Evolutionary conservation across 2,797 vertebrate genomes (phyloP).

Genomic region (Pipistrellus pygmaeus): DNA sequence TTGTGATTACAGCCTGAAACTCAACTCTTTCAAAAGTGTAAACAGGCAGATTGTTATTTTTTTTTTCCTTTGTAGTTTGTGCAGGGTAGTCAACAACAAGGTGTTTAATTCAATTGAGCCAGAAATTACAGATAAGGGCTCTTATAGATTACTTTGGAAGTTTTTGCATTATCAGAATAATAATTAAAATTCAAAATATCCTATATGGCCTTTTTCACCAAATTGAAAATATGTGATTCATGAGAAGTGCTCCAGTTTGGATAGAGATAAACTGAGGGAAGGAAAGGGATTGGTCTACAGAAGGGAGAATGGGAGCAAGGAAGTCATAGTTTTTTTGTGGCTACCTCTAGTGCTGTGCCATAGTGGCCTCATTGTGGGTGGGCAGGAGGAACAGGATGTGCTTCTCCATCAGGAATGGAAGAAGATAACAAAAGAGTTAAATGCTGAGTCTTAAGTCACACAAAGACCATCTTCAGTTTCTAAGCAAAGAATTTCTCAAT

Average conservation of each 20-base stretch:
- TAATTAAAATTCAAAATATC: conserved; percentile 64
- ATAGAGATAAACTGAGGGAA: conserved; percentile 34
- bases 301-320: not conserved
- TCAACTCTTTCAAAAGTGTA: conserved; percentile 5
- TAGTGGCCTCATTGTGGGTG: not conserved
- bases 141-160: not conserved
- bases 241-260: conserved; percentile 15
- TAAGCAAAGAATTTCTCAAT: conserved; percentile 33
- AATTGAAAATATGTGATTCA: conserved; percentile 26
- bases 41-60: conserved; percentile 32
- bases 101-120: not conserved
- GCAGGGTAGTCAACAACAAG: not conserved
- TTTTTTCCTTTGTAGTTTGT: conserved; percentile 60
- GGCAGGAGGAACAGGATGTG: not conserved
- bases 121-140: not conserved
- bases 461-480: conserved; percentile 27
- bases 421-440: conserved; percentile 24
- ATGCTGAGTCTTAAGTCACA: not conserved
- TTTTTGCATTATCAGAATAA: conserved; percentile 24
- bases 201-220: not conserved
- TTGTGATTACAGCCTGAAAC: conserved; percentile 48
- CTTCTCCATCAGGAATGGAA: conserved; percentile 8
- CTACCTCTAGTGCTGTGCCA: not conserved
- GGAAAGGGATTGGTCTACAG: not conserved
- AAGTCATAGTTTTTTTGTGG: conserved; percentile 44